Percentiles rank a stretch among this genome's conserved stretches.
Conservation (phyloP, 2,797 vertebrate species). For the Nyctibius grandis region DNA sequence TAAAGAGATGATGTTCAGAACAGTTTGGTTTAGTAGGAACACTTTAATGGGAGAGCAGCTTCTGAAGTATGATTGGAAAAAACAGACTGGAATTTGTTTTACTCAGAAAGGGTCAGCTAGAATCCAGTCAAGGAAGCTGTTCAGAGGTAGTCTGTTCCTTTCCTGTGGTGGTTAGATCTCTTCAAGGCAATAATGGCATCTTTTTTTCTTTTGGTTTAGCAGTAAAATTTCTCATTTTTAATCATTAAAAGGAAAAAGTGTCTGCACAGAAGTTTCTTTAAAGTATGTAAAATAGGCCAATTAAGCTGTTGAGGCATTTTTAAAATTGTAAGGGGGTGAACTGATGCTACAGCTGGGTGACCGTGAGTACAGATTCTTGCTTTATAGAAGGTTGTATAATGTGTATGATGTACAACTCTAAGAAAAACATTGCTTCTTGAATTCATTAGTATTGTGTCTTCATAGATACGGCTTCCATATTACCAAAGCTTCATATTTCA, state of each 20-base stretch:
- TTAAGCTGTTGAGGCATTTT: not conserved
- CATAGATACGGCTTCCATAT: conserved; percentile 94
- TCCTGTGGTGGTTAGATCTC: not conserved
- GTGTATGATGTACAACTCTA: not conserved
- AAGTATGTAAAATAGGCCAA: not conserved
- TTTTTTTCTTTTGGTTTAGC: not conserved
- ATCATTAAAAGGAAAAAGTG: not conserved
- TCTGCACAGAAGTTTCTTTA: not conserved
- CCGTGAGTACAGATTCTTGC: not conserved
- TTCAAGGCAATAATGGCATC: not conserved
- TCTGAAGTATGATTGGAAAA: not conserved
- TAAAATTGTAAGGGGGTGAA: not conserved
- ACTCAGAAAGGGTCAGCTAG: not conserved
- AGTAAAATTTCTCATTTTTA: not conserved
- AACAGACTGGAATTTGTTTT: not conserved
- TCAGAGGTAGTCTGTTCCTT: not conserved
- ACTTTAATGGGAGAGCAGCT: not conserved
- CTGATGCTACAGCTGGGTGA: not conserved
- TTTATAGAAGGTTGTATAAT: not conserved
- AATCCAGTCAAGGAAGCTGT: not conserved
- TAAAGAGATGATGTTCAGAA: not conserved
- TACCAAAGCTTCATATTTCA: conserved; percentile 94
- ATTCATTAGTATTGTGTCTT: not conserved
- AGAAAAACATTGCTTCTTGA: not conserved
- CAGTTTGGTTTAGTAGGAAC: not conserved